Evolutionary conservation across 2,797 vertebrate species (phyloP).

Genomic region (Pangasius mekongensis): DNA sequence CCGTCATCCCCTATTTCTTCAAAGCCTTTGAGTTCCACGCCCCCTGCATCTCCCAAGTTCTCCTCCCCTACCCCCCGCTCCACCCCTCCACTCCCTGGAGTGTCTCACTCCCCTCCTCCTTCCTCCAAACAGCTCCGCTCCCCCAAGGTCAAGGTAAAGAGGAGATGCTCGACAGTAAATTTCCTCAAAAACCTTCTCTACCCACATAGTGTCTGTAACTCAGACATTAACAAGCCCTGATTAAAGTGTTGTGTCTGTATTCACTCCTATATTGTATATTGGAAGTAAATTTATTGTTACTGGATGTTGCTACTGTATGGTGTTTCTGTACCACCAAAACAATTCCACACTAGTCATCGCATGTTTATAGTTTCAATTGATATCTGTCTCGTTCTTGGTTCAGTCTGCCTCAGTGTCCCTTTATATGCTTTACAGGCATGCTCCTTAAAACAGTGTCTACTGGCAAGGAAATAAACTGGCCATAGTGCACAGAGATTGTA

Average conservation of each 20-base stretch:
- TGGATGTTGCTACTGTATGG: neutral
- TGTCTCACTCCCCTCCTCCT: conserved; percentile 57
- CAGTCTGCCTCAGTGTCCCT: neutral
- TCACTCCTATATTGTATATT: neutral
- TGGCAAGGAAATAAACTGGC: conserved; percentile 23
- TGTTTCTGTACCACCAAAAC: neutral
- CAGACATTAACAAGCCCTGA: conserved; percentile 34
- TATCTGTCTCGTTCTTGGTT: conserved; percentile 11
- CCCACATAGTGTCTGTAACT: conserved; percentile 10
- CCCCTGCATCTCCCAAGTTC: conserved; percentile 50
- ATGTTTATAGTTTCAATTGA: neutral
- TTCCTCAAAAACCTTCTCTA: conserved; percentile 1
- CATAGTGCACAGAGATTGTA: neutral
- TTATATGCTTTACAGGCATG: conserved; percentile 13
- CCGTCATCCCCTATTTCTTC: conserved; percentile 52
- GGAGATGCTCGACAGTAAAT: conserved; percentile 28
- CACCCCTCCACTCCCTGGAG: conserved; percentile 50
- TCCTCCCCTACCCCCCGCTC: conserved; percentile 50
- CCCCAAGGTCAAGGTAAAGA: conserved; percentile 62
- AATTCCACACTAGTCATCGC: neutral
- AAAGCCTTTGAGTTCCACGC: conserved; percentile 42
- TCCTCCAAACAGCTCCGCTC: conserved; percentile 57
- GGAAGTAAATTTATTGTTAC: neutral
- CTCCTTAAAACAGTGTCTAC: conserved; percentile 15
- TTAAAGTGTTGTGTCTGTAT: conserved; percentile 13